These are phyloP conservation scores for Scaptomyza parva DNA, from an alignment of 2,888 invertebrate genomes.

Conservation along the genomic window DNA sequence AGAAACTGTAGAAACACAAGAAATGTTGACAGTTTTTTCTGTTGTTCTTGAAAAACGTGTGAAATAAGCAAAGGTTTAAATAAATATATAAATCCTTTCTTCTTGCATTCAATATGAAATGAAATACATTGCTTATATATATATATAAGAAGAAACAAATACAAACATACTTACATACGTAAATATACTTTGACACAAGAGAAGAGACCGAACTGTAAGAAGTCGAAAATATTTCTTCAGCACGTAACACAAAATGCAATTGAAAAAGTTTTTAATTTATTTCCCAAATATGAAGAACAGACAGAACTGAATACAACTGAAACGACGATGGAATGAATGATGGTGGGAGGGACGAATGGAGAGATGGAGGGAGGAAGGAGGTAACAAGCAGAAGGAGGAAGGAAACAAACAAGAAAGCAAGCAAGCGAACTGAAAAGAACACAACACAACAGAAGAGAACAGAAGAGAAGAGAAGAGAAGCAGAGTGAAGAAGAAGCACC, in stretches of 20 bases:
- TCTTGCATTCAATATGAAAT: too few species aligned
- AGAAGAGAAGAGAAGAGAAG: too few species aligned
- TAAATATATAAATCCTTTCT: too few species aligned
- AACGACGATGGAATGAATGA: too few species aligned
- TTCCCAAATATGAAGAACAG: conserved; percentile 54
- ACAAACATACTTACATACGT: background rate
- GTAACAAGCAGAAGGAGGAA: too few species aligned
- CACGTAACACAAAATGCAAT: conserved; percentile 57
- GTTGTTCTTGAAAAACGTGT: too few species aligned
- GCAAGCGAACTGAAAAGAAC: background rate
- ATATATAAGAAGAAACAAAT: background rate
- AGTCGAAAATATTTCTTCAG: conserved; percentile 5
- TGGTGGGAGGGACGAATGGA: too few species aligned
- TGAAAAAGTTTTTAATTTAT: conserved; percentile 72
- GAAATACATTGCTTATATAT: background rate
- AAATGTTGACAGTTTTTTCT: too few species aligned
- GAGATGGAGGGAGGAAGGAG: too few species aligned
- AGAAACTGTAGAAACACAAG: too few species aligned
- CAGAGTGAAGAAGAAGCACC: conserved; percentile 1
- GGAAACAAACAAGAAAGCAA: background rate
- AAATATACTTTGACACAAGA: background rate
- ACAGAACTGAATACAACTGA: background rate
- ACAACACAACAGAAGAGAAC: too few species aligned
- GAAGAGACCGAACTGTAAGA: background rate
- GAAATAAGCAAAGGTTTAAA: too few species aligned